These are phyloP conservation scores for Butorides virescens DNA, from an alignment of 2,113 vertebrate genomes.

Conservation along the genomic window DNA sequence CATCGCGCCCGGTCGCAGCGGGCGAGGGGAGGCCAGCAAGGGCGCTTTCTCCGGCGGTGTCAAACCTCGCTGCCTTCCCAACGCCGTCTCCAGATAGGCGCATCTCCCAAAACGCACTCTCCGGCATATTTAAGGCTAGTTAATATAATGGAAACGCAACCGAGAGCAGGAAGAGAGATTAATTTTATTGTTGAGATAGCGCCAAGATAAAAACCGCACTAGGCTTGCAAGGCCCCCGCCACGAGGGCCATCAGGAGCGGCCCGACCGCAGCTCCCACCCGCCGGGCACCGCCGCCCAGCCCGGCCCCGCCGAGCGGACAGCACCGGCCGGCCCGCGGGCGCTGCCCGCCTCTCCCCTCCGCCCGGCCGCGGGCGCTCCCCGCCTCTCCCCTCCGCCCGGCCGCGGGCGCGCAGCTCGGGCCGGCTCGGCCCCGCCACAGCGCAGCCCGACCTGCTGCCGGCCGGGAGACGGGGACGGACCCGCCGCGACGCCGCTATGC, in stretches of 20 bases:
- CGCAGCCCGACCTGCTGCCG: background rate
- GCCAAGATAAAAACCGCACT: accelerated
- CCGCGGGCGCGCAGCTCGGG: background rate
- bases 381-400: background rate
- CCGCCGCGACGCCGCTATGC: background rate
- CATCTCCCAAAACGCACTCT: background rate
- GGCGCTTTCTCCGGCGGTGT: accelerated
- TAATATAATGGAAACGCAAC: background rate
- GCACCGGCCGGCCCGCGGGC: no score
- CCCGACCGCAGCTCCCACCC: background rate
- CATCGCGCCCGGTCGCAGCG: accelerated
- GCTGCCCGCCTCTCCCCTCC: no score
- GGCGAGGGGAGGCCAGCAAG: accelerated
- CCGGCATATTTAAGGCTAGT: background rate
- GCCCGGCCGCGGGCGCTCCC: background rate
- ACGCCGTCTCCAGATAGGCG: background rate
- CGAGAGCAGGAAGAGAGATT: background rate
- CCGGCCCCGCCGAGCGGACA: no score
- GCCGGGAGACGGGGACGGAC: background rate
- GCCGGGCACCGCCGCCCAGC: background rate
- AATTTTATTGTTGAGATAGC: background rate
- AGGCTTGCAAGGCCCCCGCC: background rate
- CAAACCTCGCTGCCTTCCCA: accelerated
- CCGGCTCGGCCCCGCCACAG: background rate
- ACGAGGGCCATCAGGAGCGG: background rate